Evolutionary conservation across 2,797 vertebrate species (phyloP).

Genomic region (Danio kyathit): DNA sequence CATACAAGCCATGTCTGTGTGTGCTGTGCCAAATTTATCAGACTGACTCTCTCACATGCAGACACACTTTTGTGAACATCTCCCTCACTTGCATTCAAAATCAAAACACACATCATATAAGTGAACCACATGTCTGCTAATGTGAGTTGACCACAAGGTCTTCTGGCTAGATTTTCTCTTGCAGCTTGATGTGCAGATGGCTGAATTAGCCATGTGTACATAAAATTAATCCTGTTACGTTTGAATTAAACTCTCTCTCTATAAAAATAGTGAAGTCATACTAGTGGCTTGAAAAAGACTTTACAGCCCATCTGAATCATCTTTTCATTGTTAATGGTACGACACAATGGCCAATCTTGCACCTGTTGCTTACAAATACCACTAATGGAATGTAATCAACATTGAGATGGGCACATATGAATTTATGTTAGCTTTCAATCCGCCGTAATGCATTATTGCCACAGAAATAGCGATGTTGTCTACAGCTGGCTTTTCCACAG

Average conservation of each 20-base stretch:
- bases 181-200: slow-evolving; percentile 32
- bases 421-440: background rate
- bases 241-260: background rate
- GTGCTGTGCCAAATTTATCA: slow-evolving; percentile 21
- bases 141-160: background rate
- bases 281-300: background rate
- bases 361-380: background rate
- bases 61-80: background rate
- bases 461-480: background rate
- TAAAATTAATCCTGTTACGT: slow-evolving; percentile 7
- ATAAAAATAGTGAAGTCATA: background rate
- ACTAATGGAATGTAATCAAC: background rate
- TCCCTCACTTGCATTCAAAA: slow-evolving; percentile 14
- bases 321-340: background rate
- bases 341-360: background rate
- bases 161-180: slow-evolving; percentile 7
- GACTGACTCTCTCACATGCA: slow-evolving; percentile 18
- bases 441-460: background rate
- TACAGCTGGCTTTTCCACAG: slow-evolving; percentile 17
- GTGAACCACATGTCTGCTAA: slow-evolving; percentile 13
- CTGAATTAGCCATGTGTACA: background rate
- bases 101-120: background rate
- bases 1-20: slow-evolving; percentile 37
- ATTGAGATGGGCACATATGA: background rate
- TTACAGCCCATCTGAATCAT: background rate